Base-by-base conservation (phyloP, 2,797 vertebrate species). In the Hyperoplus lanceolatus region DNA sequence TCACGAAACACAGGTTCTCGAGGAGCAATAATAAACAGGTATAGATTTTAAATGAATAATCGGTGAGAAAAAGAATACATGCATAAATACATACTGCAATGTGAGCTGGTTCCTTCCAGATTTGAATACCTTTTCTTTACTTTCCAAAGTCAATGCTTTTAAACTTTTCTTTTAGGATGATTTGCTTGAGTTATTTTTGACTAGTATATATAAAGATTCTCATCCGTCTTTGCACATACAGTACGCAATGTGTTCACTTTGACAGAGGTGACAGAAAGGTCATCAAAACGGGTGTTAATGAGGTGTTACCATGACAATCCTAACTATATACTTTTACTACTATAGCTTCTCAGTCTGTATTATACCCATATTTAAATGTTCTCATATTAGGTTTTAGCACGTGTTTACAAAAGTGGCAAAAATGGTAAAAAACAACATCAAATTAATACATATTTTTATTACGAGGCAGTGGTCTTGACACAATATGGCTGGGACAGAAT, bases 361-460 rank as follows among this genome's bases (percentile, higher is more conserved):
- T 12, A 16, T 48, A 10, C 0, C 14, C 21, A 5, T 7, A 43
- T 13, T 46, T 16, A 60, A 57, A 73, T 45, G 2, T 53, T 0
- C 16, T 36, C 8, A 21, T 53, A 46, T 54, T 0, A 46, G 38
- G 8, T 62, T 64, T 36, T 10, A 59, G 1, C 18, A 10, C 15
- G 39, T 9, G 15, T 41, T 3, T 65, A 61, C 15, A 6, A 29
- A 58, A 15, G n/a, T 53, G 45, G 3, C 3, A 16, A 45, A 60
- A n/a, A 53, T n/a, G 16, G 7, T 42, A 13, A 46, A 42, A 59
- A 48, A 54, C 67, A 79, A 15, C 6, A 13, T 43, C 18, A 12
- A 43, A 58, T 73, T 63, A 78, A 82, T 59, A 79, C 29, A 71
- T 54, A 73, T 67, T 68, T 68, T 36, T 36, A 50, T 61, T 51